A percentile compares a stretch with the other conserved stretches of the same genome.
Evolutionary conservation across 2,888 invertebrate genomes (phyloP).

Genomic region (Caenorhabditis afra): DNA sequence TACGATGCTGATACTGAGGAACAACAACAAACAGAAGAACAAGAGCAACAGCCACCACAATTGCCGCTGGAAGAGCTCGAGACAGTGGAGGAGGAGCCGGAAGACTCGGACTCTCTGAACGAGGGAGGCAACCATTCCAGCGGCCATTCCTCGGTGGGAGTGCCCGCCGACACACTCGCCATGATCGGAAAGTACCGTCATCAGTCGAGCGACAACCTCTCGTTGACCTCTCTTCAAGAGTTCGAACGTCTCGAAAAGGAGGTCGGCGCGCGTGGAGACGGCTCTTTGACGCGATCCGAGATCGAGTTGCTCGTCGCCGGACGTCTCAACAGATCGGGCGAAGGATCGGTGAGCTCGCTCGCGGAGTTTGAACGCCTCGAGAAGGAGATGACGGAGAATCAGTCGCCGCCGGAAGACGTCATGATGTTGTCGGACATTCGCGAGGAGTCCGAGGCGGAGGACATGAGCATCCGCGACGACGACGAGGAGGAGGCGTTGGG

Average conservation of each 20-base stretch:
- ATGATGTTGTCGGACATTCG: conserved; percentile 80
- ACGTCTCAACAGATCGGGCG: conserved; percentile 57
- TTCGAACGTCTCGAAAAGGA: conserved; percentile 79
- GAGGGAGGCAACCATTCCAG: conserved; percentile 63
- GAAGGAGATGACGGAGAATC: conserved; percentile 71
- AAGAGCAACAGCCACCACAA: conserved; percentile 17
- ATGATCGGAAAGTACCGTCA: conserved; percentile 69
- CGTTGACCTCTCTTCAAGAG: conserved; percentile 76
- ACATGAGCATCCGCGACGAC: conserved; percentile 79
- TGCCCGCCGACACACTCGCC: conserved; percentile 62
- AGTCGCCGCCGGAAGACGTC: conserved; percentile 72
- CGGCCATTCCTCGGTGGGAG: conserved; percentile 69
- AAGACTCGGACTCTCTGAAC: conserved; percentile 71
- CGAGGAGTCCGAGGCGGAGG: conserved; percentile 79
- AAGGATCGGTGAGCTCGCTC: conserved; percentile 77
- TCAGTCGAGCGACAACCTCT: conserved; percentile 73
- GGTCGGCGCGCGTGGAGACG: conserved; percentile 70
- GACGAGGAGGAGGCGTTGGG: conserved; percentile 76
- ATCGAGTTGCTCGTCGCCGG: conserved; percentile 70
- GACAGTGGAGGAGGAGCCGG: conserved; percentile 76
- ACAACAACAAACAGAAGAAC: conserved; percentile 48
- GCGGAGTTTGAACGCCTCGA: conserved; percentile 79
- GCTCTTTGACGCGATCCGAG: conserved; percentile 73
- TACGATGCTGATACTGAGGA: conserved; percentile 52
- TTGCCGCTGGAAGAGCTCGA: conserved; percentile 62